Base-by-base conservation (phyloP, 1,140 invertebrate species). In the Drosophila mojavensis region DNA sequence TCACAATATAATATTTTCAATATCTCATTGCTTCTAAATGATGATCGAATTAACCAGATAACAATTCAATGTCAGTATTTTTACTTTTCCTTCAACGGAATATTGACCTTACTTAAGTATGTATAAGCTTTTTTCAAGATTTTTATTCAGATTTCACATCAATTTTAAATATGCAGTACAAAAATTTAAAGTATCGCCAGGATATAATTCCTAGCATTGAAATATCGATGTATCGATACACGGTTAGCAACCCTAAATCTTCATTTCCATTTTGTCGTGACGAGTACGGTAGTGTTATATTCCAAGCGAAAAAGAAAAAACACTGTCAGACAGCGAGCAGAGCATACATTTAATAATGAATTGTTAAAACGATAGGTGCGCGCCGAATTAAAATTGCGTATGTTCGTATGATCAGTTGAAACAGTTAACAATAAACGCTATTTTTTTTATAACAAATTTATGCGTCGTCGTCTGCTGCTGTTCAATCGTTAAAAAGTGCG, bases 401-500 rank as follows among this genome's bases (percentile, higher is more conserved):
- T 73, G 71, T 68, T 54, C 36, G 70, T 63, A 64, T 68, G 68
- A 62, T 28, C 55, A 60, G 53, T 60, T 75, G 51, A 78, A 76
- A 39, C 33, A 63, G 62, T 79, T 73, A 71, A 73, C 63, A 78
- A 70, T 43, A 45, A 56, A 33, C 60, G 39, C 53, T 62, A 63
- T 72, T 76, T 86, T 84, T 81, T 70, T 69, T 71, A 70, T 61
- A 69, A 66, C 50, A 75, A 74, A 79, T 77, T 80, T 62, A 77
- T 73, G 73, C 73, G 64, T 73, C 75, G 77, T 84, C 72, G 69
- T 41, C 55, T 67, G 78, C 78, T 68, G 65, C 63, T 62, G 48
- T 67, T 73, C 62, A 86, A 86, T 88, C 79, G 83, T 85, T 86
- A 88, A 89, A 75, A 88, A 83, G 83, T 88, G 83, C 84, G 83